Evolutionary conservation across 2,888 invertebrate genomes (phyloP), one percentile per base, ranked within the genome.

Genomic region (Seladonia tumulorum): DNA sequence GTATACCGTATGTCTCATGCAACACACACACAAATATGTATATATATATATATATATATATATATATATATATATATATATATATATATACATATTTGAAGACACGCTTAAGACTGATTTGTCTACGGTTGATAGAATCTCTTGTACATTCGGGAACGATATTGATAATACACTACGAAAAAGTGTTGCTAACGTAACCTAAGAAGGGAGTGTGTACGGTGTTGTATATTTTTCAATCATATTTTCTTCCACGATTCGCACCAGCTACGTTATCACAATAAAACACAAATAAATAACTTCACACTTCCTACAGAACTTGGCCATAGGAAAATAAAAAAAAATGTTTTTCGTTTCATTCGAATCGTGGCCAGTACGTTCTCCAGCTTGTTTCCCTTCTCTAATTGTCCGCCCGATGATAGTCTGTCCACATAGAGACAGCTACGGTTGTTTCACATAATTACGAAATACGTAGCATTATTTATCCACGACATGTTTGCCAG

Each of bases 1-100:
- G 5, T 18, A 47, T 72, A 35, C 49, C 29, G 10, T 72, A 49
- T 18, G 72, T 49, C 49, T 72, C 47, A 49, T 72, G 72, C 72
- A 72, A 72, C 49, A 49, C 35, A 22, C 22, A 47, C 14, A 29
- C n/a, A n/a, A n/a, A 57, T n/a, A n/a, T 22, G 1, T 53, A 5
- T 53, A 22, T 53, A 25, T 49, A 16, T 18, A 35, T 12, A 68
- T 68, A 57, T n/a, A n/a, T 22, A 7, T 53, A 5, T 53, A 22
- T 53, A 25, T 49, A 16, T 18, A 35, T 12, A 68, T 68, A 57
- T n/a, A n/a, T 22, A 7, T 53, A 5, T 53, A 22, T 53, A 25
- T 49, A 16, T 18, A 35, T 12, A 68, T 68, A n/a, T 68, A 68
- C 39, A 39, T 68, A n/a, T 39, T 68, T 10, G 10, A 68, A 35